Base-by-base conservation (phyloP, 2,113 vertebrate genomes). In the Psophia crepitans region DNA sequence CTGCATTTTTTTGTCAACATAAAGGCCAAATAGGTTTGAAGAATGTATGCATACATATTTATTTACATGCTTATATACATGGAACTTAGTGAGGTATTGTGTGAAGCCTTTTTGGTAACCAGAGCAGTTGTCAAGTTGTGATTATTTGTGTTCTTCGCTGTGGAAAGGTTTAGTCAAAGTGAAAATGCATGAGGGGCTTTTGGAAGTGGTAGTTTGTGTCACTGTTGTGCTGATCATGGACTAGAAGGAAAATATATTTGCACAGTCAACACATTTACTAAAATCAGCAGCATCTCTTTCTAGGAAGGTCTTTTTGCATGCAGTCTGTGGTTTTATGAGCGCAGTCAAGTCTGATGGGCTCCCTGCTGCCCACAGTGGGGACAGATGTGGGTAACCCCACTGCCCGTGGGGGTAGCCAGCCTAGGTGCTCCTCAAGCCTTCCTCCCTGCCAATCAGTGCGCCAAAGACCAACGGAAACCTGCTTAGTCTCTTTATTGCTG, bases 101-200 rank as follows among this genome's bases (percentile, higher is more conserved):
- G 21, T 32, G 8, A 79, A 63, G 26, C 11, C 12, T 77, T 75
- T 61, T 53, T 80, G n/a, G 6, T 73, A 78, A 49, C 48, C 48
- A 39, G 63, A 89, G 48, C 41, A 65, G 54, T 80, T 92, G 49
- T 35, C 53, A 69, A 60, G 26, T 44, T 96, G 51, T 89, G 49
- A 35, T 56, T 87, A 22, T 78, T 91, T 74, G 60, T 89, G 17
- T 65, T 93, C 33, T 91, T 19, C 28, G 39, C 49, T 4, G 2
- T 44, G 68, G 91, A 96, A 96, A 76, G 74, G 78, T 44, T 85
- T 92, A 89, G 60, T 97, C 84, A 86, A 94, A 81, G 56, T 71
- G 51, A 88, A 86, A 95, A 93, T n/a, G 61, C 87, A 21, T 7
- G 20, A 12, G 53, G 76, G 79, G 63, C 84, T 90, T 94, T 60